Evolutionary conservation across 2,113 vertebrate genomes (phyloP).

Genomic region (Syngnathoides biaculeatus): DNA sequence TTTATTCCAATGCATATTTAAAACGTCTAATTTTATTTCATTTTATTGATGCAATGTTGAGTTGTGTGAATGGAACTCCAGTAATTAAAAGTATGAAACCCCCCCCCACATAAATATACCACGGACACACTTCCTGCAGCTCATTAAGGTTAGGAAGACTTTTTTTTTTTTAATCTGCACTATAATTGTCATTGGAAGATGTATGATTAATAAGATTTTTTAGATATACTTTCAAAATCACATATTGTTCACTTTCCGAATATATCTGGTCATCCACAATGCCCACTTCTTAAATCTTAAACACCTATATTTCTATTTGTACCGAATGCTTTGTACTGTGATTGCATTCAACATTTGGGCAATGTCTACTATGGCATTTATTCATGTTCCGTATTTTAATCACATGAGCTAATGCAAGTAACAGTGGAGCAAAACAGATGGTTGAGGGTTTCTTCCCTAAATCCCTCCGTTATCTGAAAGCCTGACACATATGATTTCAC

Average conservation of each 20-base stretch:
- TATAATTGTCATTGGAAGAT: too few relatives aligned
- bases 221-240: too few relatives aligned
- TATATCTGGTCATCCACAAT: too few relatives aligned
- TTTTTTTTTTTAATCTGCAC: too few relatives aligned
- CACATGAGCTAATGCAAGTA: constrained; percentile 54
- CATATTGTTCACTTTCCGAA: too few relatives aligned
- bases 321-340: too few relatives aligned
- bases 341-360: neutral
- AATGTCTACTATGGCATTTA: constrained; percentile 43
- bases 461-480: constrained; percentile 53
- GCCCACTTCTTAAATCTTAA: too few relatives aligned
- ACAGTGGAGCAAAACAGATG: constrained; percentile 67
- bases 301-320: too few relatives aligned
- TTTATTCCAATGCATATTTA: neutral
- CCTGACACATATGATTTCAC: constrained; percentile 73
- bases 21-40: neutral
- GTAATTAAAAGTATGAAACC: neutral
- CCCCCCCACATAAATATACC: neutral
- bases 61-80: neutral
- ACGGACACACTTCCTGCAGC: too few relatives aligned
- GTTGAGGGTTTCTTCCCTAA: constrained; percentile 46
- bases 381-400: constrained; percentile 67
- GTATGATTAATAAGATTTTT: too few relatives aligned
- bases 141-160: too few relatives aligned
- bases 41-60: neutral